phyloP scores from a whole-genome alignment of 2,888 invertebrate species.

The Eristalis intricaria region DNA sequence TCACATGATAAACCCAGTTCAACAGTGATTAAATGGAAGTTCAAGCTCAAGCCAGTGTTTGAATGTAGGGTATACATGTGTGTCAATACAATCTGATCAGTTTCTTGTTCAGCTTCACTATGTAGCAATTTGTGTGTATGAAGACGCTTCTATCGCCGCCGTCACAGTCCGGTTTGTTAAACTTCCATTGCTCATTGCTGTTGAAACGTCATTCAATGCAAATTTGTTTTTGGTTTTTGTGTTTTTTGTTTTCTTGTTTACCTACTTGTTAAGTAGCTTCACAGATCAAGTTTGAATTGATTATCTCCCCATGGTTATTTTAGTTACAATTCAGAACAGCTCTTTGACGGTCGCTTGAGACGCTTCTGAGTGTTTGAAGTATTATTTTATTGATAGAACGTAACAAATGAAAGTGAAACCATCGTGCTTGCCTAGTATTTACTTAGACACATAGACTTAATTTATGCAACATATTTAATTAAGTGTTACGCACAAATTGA shows the following conservation, averaged over 20 bases:
- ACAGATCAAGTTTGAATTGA: background rate
- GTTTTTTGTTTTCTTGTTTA: background rate
- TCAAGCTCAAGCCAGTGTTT: background rate
- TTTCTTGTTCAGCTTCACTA: background rate
- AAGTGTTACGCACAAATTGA: background rate
- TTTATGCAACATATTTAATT: background rate
- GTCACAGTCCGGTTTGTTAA: conserved; percentile 38
- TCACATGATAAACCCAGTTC: background rate
- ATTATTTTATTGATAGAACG: too few species aligned
- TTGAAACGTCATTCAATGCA: conserved; percentile 10
- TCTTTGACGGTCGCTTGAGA: conserved; percentile 7
- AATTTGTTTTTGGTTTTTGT: background rate
- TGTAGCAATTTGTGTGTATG: background rate
- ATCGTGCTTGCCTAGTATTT: background rate
- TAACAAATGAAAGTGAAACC: background rate
- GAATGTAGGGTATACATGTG: background rate
- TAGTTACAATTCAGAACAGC: conserved; percentile 21
- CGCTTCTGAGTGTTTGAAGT: background rate
- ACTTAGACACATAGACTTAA: background rate
- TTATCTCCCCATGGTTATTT: conserved; percentile 26
- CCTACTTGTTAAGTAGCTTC: conserved; percentile 2
- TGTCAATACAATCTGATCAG: background rate
- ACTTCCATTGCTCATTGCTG: background rate
- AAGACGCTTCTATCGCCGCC: background rate
- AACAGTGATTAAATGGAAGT: background rate